Base-by-base conservation (phyloP, 1,140 invertebrate genomes). In the Drosophila aff. region DNA sequence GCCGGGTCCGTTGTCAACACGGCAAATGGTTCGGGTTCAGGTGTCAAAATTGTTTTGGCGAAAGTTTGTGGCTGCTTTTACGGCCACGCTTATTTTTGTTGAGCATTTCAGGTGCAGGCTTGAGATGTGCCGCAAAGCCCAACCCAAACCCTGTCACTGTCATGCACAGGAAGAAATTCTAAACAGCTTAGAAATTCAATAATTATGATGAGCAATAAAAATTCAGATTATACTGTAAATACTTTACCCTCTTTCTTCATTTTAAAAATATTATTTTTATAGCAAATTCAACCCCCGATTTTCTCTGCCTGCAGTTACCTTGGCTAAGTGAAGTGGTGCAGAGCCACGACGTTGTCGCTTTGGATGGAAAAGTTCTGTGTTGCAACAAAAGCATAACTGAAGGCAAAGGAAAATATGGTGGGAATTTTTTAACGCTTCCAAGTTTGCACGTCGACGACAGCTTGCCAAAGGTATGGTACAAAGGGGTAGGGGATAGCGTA, bases 31-130 rank as follows among this genome's bases (percentile, higher is more conserved):
- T 43, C 23, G 82, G 80, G 82, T 87, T 82, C 78, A 87, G 83
- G 83, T 87, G 84, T 87, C 83, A 89, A 83, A 86, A 82, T 80
- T 89, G 76, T 77, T 76, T 82, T 79, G 84, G 61, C 59, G 75
- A 76, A 81, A 87, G 73, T 83, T 89, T 87, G 84, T 74, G 83
- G 83, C 81, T 80, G 76, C 80, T 80, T 87, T 86, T 82, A 86
- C 67, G 76, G 76, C 65, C 64, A 85, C 74, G 82, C 74, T 81
- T 84, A 53, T 76, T 77, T 84, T 77, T 72, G 74, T 64, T 66
- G 41, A 67, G 78, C 68, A 71, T 86, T 85, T 85, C 79, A 85
- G 66, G 75, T 44, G 40, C 79, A 85, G 68, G 82, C 53, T 73
- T 73, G 71, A 73, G 71, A 73, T 73, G 55, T 73, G 71, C 33